These are phyloP conservation scores for Spodoptera litura DNA, from an alignment of 1,140 invertebrate species.

Conservation along the genomic window DNA sequence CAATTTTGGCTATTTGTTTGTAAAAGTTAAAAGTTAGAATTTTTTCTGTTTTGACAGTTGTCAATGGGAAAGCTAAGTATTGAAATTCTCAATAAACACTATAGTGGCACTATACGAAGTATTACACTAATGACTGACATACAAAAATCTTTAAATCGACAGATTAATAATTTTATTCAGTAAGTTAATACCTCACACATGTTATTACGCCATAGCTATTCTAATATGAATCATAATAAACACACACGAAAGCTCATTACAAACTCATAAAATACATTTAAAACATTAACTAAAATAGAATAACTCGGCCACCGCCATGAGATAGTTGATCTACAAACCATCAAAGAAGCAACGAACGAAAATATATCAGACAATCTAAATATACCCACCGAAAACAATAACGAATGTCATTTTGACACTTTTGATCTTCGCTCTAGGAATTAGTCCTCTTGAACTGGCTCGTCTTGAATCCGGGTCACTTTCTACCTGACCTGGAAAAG, in stretches of 20 bases:
- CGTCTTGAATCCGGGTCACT: constrained; percentile 88
- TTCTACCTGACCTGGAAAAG: constrained; percentile 74
- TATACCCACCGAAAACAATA: constrained; percentile 94
- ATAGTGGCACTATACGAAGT: too few relatives aligned
- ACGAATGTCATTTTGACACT: constrained; percentile 99
- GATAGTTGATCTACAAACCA: not conserved
- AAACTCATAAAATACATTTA: not conserved
- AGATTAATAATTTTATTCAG: too few relatives aligned
- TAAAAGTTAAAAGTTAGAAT: too few relatives aligned
- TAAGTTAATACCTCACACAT: too few relatives aligned
- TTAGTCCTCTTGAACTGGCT: constrained; percentile 94
- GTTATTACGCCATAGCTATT: too few relatives aligned
- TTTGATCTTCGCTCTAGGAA: constrained; percentile 97
- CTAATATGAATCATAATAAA: too few relatives aligned
- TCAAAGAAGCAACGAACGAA: constrained; percentile 24
- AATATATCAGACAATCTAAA: constrained; percentile 26
- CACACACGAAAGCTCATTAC: not conserved
- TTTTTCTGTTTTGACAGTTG: too few relatives aligned
- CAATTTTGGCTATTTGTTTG: too few relatives aligned
- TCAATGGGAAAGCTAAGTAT: too few relatives aligned
- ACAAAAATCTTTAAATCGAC: too few relatives aligned
- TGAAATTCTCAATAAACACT: too few relatives aligned
- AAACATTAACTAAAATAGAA: constrained; percentile 18
- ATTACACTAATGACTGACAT: too few relatives aligned
- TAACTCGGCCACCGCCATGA: constrained; percentile 1